Conservation (phyloP, 2,888 invertebrate genomes). For the Pogonocherus hispidulus region DNA sequence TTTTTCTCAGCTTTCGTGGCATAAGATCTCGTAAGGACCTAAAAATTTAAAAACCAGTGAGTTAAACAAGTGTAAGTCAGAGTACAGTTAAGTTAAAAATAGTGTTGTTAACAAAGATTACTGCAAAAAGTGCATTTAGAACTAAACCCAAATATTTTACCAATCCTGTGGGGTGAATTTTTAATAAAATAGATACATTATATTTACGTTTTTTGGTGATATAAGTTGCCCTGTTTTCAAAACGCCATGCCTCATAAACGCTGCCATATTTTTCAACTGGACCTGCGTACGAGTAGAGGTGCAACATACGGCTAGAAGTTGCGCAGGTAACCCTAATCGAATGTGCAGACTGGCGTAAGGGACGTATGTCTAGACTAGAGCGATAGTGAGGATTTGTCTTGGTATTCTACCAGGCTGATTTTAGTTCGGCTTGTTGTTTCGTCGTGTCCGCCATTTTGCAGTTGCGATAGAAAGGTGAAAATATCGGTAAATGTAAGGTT, state of each 20-base stretch:
- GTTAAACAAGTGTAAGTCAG: conserved; percentile 49
- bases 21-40: conserved; percentile 61
- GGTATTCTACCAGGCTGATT: conserved; percentile 71
- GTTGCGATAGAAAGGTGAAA: conserved; percentile 92
- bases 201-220: conserved; percentile 68
- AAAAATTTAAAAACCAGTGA: conserved; percentile 55
- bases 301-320: conserved; percentile 50
- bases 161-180: conserved; percentile 32
- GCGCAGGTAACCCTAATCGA: conserved; percentile 40
- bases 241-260: conserved; percentile 73
- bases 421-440: conserved; percentile 83
- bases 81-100: conserved; percentile 42
- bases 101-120: conserved; percentile 40
- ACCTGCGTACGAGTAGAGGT: conserved; percentile 52
- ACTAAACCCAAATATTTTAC: conserved; percentile 36
- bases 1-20: conserved; percentile 67
- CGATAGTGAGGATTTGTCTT: conserved; percentile 57
- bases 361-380: conserved; percentile 57
- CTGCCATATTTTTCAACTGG: conserved; percentile 72
- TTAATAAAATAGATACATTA: conserved; percentile 46
- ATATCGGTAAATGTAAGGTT: conserved; percentile 79
- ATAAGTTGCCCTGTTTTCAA: conserved; percentile 64
- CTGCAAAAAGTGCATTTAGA: conserved; percentile 37
- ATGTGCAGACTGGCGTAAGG: conserved; percentile 45
- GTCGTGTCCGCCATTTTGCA: conserved; percentile 91